Evolutionary conservation across 1,140 invertebrate species (phyloP), one percentile per base, ranked within the genome.

Genomic region (Thalassaphorura encarpata): DNA sequence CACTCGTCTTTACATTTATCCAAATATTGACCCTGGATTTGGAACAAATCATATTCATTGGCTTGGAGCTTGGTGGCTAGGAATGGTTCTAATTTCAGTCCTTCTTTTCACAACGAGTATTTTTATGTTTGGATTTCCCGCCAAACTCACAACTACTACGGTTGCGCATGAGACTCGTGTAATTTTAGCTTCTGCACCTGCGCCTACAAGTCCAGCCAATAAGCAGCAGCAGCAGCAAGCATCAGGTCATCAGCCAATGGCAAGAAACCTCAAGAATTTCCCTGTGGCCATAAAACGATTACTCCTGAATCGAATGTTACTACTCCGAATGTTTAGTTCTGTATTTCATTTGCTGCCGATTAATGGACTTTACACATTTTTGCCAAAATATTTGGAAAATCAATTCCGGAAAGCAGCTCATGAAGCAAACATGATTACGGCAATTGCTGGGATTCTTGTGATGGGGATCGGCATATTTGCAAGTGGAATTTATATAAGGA

Each of bases 331-430:
- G 11, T 86, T 88, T 3, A 88, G 84, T 61, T 89, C 83, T 52
- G 89, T 94, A 18, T 76, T 95, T 8, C 88, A 93, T 68, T 80
- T 94, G 64, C 76, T 94, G 66, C 89, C 89, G 39, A 89, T 93
- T 62, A 86, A 87, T 53, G 90, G 89, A 3, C 76, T 92, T 8
- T 92, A 93, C 72, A 91, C 89, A 40, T 96, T 94, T 72, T 75
- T 94, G 64, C 90, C 91, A 46, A 95, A 95, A 72, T 95, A 93
- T 71, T 73, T 95, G 60, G 89, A 94, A 75, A 85, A 83, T 45
- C 89, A 93, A 76, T 95, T 94, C 74, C 78, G 86, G 57, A 73
- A 93, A 66, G 81, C 89, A 16, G 86, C 89, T 43, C 83, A 87
- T 69, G 81, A 86, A 67, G 89, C 90, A 33, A 92, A 89, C 68